Percentiles rank a stretch among this genome's conserved stretches.
Evolutionary conservation across 1,140 invertebrate species (phyloP).

Genomic region (Triops cancriformis): DNA sequence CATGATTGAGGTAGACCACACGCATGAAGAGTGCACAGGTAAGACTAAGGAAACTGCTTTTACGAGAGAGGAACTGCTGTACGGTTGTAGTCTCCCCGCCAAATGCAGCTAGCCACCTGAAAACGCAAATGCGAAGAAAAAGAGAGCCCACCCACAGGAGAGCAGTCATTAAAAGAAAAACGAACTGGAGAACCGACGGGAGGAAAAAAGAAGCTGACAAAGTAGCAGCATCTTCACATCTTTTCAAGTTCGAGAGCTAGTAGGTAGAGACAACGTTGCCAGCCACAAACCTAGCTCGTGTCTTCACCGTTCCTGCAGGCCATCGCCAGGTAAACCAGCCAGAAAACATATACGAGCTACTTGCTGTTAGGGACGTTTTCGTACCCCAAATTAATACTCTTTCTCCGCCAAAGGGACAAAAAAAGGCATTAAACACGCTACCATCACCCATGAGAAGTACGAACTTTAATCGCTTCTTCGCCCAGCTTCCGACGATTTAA

Average conservation of each 20-base stretch:
- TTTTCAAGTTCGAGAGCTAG: neutral
- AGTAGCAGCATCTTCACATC: neutral
- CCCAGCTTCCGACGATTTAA: neutral
- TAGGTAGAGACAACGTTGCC: neutral
- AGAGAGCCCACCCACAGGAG: constrained; percentile 1
- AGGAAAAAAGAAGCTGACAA: neutral
- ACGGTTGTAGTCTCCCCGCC: neutral
- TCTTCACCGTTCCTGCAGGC: neutral
- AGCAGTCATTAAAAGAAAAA: constrained; percentile 5
- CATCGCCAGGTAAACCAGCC: constrained; percentile 1
- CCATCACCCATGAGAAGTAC: neutral
- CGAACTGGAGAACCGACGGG: neutral
- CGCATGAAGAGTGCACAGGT: neutral
- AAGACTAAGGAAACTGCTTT: neutral
- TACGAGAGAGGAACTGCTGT: neutral
- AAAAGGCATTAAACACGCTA: neutral
- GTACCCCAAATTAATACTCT: neutral
- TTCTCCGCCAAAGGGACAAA: neutral
- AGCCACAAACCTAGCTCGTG: neutral
- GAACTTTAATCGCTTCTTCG: neutral
- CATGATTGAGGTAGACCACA: constrained; percentile 13
- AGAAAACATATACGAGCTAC: neutral
- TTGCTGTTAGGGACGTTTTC: neutral
- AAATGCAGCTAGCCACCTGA: neutral
- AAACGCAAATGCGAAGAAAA: neutral